A percentile compares a stretch with the other conserved stretches of the same genome.
These are phyloP conservation scores for Drosophila falleni DNA, from an alignment of 2,888 invertebrate genomes.

Conservation along the genomic window DNA sequence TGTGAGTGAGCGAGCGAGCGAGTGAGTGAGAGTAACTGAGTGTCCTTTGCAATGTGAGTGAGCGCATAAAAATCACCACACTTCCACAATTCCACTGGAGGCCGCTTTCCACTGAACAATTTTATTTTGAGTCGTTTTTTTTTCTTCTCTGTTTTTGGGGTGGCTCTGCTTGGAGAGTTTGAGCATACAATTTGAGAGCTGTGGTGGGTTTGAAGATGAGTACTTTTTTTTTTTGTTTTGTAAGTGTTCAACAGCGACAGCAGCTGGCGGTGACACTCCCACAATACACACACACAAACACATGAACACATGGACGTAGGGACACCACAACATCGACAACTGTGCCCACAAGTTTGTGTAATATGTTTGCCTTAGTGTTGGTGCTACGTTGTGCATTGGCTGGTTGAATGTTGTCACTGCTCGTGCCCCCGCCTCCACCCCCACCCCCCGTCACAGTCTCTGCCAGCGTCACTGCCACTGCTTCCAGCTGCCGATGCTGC, in stretches of 20 bases:
- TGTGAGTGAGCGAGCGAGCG: conserved; percentile 4
- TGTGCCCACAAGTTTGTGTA: conserved; percentile 80
- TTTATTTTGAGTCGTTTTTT: conserved; percentile 73
- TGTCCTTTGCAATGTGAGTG: conserved; percentile 46
- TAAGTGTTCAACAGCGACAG: conserved; percentile 17
- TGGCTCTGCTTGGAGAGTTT: conserved; percentile 38
- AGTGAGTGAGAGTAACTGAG: conserved; percentile 28
- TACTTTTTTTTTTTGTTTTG: conserved; percentile 17
- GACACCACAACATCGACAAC: conserved; percentile 80
- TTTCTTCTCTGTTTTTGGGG: conserved; percentile 40
- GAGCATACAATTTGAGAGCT: conserved; percentile 48
- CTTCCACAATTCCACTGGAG: conserved; percentile 43
- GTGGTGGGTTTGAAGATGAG: conserved; percentile 65
- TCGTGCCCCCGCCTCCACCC: neutral
- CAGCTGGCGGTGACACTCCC: conserved; percentile 76
- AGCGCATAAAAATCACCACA: conserved; percentile 52
- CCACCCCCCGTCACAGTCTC: neutral
- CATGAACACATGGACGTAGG: conserved; percentile 13
- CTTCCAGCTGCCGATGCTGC: conserved; percentile 33
- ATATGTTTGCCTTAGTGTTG: conserved; percentile 53
- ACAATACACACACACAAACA: conserved; percentile 53
- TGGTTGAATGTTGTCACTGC: conserved; percentile 30
- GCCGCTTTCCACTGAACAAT: conserved; percentile 65
- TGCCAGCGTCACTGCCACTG: neutral
- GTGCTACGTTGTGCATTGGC: conserved; percentile 57